These are phyloP conservation scores for Rhingia rostrata DNA, from an alignment of 2,888 invertebrate species.

Conservation along the genomic window DNA sequence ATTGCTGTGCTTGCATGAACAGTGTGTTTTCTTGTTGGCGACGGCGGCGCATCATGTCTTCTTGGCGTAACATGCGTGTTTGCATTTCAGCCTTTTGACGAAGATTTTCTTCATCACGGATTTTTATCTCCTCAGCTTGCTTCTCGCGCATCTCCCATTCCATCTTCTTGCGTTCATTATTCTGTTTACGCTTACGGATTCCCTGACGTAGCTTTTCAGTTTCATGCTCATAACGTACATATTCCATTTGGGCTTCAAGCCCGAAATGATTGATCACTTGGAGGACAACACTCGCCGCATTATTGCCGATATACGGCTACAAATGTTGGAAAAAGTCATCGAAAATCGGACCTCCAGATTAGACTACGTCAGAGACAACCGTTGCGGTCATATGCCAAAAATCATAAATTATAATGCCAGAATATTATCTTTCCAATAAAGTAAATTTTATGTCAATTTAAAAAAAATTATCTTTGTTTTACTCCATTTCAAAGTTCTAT, in stretches of 20 bases:
- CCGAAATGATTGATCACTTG: too few relatives aligned
- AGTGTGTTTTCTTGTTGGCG: slow-evolving; percentile 94
- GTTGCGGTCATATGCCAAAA: too few relatives aligned
- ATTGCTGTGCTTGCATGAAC: slow-evolving; percentile 90
- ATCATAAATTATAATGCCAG: too few relatives aligned
- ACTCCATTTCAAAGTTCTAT: too few relatives aligned
- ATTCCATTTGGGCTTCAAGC: slow-evolving; percentile 98
- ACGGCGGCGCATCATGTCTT: slow-evolving; percentile 93
- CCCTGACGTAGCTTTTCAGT: slow-evolving; percentile 96
- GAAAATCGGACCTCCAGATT: too few relatives aligned
- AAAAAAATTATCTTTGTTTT: too few relatives aligned
- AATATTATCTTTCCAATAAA: too few relatives aligned
- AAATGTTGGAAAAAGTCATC: too few relatives aligned
- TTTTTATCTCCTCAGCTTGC: slow-evolving; percentile 91
- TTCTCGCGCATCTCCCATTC: slow-evolving; percentile 93
- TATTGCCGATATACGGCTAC: too few relatives aligned
- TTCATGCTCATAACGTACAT: slow-evolving; percentile 97
- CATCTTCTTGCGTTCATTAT: slow-evolving; percentile 92
- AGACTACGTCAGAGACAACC: too few relatives aligned
- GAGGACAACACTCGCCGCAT: too few relatives aligned
- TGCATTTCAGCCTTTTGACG: slow-evolving; percentile 90
- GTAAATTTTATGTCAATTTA: too few relatives aligned
- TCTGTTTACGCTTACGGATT: slow-evolving; percentile 92
- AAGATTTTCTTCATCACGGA: slow-evolving; percentile 87
- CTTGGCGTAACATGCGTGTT: slow-evolving; percentile 90